These are phyloP conservation scores for Gallinago paraguaiae DNA, from an alignment of 2,113 vertebrate genomes.

Conservation along the genomic window DNA sequence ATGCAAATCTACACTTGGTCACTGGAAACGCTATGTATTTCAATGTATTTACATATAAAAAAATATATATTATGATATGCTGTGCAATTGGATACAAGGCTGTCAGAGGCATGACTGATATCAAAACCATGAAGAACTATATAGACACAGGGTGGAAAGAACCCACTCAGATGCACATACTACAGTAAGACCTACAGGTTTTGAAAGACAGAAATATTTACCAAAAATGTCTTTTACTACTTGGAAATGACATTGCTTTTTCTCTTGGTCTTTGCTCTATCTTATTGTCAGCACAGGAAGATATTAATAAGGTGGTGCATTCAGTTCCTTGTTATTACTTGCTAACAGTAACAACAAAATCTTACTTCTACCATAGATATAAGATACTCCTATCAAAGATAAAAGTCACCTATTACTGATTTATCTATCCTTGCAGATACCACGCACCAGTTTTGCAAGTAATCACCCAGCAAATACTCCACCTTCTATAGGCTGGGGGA, in stretches of 20 bases:
- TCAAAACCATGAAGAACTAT: background rate
- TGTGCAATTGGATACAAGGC: background rate
- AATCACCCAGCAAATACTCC: background rate
- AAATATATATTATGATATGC: background rate
- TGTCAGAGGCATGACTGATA: background rate
- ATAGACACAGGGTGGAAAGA: background rate
- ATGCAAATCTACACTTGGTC: background rate
- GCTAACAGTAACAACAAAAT: background rate
- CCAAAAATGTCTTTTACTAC: background rate
- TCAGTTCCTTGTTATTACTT: background rate
- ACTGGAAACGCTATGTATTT: background rate
- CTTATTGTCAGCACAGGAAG: background rate
- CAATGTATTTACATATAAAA: constrained; percentile 3
- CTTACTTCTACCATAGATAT: background rate
- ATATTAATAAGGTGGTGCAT: background rate
- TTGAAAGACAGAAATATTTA: background rate
- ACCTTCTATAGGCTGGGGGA: background rate
- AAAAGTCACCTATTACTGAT: background rate
- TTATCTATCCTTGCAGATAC: background rate
- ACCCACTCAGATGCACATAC: background rate
- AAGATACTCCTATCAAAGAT: background rate
- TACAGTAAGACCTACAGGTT: background rate
- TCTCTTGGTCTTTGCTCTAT: background rate
- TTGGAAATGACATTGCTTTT: background rate
- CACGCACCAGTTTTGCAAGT: background rate